phyloP scores from a whole-genome alignment of 2,797 vertebrate genomes.

The Fringilla coelebs region DNA sequence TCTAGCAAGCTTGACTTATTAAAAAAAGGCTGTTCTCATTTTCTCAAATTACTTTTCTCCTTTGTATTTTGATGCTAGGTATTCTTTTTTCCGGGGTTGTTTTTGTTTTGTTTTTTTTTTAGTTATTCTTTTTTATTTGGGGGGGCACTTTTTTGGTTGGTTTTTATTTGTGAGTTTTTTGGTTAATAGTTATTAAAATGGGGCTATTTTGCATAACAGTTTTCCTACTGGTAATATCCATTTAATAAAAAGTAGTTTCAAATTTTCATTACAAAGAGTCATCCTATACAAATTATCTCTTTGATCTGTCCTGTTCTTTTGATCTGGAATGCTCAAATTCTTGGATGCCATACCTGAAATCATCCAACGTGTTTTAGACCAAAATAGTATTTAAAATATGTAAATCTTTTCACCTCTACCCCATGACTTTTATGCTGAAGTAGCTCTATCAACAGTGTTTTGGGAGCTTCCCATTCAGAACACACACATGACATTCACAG shows the following conservation, averaged over 20 bases:
- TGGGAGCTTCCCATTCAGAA: neutral
- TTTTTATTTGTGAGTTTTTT: fast-evolving
- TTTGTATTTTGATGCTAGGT: neutral
- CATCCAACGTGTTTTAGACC: neutral
- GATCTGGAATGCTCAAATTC: neutral
- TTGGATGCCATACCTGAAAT: neutral
- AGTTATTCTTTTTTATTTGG: neutral
- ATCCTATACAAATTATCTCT: neutral
- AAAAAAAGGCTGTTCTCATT: neutral
- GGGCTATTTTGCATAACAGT: neutral
- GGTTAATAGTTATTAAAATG: neutral
- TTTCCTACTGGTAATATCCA: neutral
- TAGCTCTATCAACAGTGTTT: neutral
- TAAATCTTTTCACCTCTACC: neutral
- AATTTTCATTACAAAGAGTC: neutral
- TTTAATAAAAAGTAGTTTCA: neutral
- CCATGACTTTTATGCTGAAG: neutral
- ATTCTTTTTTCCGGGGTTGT: neutral
- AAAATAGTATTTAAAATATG: neutral
- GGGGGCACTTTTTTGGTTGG: fast-evolving
- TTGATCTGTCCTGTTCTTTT: neutral
- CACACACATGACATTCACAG: neutral
- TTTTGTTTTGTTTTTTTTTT: fast-evolving
- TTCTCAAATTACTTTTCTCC: neutral
- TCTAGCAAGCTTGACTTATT: neutral